Evolutionary conservation across 2,888 invertebrate species (phyloP), one percentile per base, ranked within the genome.

Genomic region (Drosophila algonquin): DNA sequence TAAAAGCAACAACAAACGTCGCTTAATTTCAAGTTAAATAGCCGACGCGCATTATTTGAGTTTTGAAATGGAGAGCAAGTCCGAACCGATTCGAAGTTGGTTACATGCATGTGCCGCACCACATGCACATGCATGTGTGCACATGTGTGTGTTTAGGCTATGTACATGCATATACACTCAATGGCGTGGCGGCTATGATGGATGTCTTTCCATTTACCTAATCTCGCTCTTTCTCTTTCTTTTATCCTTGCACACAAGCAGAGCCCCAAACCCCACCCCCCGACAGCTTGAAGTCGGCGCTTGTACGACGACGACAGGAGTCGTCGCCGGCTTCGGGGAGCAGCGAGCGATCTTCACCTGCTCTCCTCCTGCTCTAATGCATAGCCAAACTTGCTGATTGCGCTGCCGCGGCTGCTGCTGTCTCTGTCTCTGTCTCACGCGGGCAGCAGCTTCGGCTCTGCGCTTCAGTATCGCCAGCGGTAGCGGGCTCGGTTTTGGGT

Each of bases 11-110:
- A 76, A 63, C 69, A 81, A 81, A 84, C 87, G 76, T 81, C 81
- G 74, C 85, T 82, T 87, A 82, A 87, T 82, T 85, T 82, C 86
- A 82, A 87, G 82, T 87, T 79, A 83, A 83, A 87, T 82, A 83
- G 88, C 86, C 82, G 80, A 87, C 83, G 77, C 73, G 88, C 88
- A 87, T 85, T 83, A 85, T 87, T 85, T 83, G 82, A 87, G 67
- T 85, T 87, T 85, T 81, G 82, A 87, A 83, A 83, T 83, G 88
- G 76, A 83, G 82, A 87, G 82, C 88, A 83, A 83, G 82, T 77
- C 77, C 77, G 75, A 21, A 21, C 21, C 21, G 21, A 21, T 75
- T 75, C 77, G 75, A 57, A 71, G 73, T 79, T 71, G 65, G 54
- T 75, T 79, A 51, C 67, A 40, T 14, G n/a, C n/a, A n/a, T n/a